Percentiles rank a stretch among this genome's conserved stretches.
Evolutionary conservation across 2,113 vertebrate species (phyloP).

Genomic region (Ibidorhyncha struthersii): DNA sequence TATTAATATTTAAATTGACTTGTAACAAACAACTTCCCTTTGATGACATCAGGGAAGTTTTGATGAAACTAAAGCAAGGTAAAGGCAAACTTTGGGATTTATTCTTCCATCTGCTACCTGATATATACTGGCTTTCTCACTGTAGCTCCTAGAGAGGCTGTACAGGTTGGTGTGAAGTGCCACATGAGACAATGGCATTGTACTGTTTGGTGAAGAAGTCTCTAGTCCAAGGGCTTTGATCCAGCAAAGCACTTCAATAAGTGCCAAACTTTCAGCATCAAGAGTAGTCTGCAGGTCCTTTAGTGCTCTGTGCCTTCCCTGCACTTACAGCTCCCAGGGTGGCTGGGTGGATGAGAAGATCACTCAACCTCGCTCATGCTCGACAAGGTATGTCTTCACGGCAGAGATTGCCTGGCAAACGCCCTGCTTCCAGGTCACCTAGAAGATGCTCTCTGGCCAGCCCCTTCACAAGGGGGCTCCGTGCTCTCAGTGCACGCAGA

Average conservation of each 20-base stretch:
- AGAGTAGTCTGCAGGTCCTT: background rate
- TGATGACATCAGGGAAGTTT: background rate
- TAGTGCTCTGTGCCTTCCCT: background rate
- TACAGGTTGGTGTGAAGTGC: background rate
- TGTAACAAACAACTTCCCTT: background rate
- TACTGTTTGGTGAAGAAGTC: background rate
- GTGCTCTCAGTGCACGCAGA: background rate
- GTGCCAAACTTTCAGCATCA: background rate
- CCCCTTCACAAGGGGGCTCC: background rate
- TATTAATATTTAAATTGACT: slow-evolving; percentile 21
- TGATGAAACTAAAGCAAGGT: background rate
- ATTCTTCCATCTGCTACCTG: background rate
- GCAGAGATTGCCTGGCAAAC: background rate
- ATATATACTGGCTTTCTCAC: background rate
- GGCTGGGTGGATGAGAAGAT: background rate
- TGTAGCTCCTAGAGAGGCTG: background rate
- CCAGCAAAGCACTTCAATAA: background rate
- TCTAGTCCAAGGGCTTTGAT: background rate
- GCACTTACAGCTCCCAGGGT: background rate
- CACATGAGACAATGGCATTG: background rate
- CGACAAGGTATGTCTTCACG: background rate
- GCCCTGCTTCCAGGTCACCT: background rate
- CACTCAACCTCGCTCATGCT: fast-evolving
- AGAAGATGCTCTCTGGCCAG: background rate
- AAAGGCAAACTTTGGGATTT: background rate